Base-by-base conservation (phyloP, 1,140 invertebrate genomes). In the Leptinotarsa texana region DNA sequence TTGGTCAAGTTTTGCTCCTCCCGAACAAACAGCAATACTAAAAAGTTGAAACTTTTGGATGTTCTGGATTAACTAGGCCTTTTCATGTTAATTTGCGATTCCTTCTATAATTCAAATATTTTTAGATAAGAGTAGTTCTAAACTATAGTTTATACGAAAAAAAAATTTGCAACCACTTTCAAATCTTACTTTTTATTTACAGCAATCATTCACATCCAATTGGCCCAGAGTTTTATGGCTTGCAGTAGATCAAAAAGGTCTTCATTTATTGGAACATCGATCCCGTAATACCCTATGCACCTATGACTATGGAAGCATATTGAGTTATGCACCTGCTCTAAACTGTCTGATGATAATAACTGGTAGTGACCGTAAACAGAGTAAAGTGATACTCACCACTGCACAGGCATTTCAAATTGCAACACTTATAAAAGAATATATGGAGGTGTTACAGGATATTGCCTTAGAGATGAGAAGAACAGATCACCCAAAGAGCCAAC, bases 191-290 rank as follows among this genome's bases (percentile, higher is more conserved):
- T 69, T 70, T 18, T 17, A 22, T 73, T 80, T 82, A 61, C 85
- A 95, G 92, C 96, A 98, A 93, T 96, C 95, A 18, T 98, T 98
- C 83, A 98, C 96, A 3, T 96, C 95, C 13, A 96, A 96, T 84
- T 97, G 97, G 94, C 96, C 96, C 74, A 87, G 93, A 75, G 90
- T 93, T 22, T 86, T 98, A 5, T 97, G 96, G 95, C 86, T 98
- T 65, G 96, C 95, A 13, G 93, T 98, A 4, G 95, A 97, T 87
- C 95, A 98, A 85, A 90, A 90, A 80, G 97, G 97, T n/a, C 89
- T 99, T 70, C 96, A 98, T 83, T 86, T 99, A 63, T 86, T 98
- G 72, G 94, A 97, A 81, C 92, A 95, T 82, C 91, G 95, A 71
- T 93, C 95, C 5, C 90, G 95, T 73, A 94, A 96, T 83, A 92